Conservation (phyloP, 2,888 invertebrate genomes). For the Platerodrilus igneus region DNA sequence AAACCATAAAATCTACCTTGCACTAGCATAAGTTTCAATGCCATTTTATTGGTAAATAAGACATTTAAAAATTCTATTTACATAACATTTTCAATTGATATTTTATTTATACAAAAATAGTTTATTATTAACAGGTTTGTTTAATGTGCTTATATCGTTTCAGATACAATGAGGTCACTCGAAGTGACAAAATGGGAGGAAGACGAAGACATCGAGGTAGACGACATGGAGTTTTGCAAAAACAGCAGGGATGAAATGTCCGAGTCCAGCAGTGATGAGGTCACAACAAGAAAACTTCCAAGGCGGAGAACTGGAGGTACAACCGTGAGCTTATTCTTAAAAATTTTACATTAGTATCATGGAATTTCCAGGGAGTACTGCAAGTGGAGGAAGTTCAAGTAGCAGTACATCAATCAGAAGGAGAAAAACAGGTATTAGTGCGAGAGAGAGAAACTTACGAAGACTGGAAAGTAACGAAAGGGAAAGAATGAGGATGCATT, state of each 20-base stretch:
- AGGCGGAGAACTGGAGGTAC: constrained; percentile 47
- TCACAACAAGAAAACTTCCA: constrained; percentile 41
- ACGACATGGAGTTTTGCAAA: constrained; percentile 45
- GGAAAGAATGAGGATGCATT: constrained; percentile 76
- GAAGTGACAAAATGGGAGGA: constrained; percentile 47
- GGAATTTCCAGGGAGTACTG: constrained; percentile 43
- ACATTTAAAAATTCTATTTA: too few species aligned
- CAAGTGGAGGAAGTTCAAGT: constrained; percentile 44
- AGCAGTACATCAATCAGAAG: constrained; percentile 48
- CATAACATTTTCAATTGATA: too few species aligned
- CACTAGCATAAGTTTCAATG: too few species aligned
- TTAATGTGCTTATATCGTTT: constrained; percentile 9
- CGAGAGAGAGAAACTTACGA: constrained; percentile 66
- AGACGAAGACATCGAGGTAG: constrained; percentile 48
- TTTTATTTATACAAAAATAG: not conserved
- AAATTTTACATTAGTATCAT: constrained; percentile 3
- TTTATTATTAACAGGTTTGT: not conserved
- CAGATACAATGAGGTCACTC: constrained; percentile 42
- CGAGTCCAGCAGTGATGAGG: constrained; percentile 46
- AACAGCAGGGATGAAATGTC: constrained; percentile 41
- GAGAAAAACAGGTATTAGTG: constrained; percentile 58
- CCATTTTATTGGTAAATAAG: too few species aligned
- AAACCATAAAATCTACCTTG: too few species aligned
- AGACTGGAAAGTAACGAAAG: constrained; percentile 74
- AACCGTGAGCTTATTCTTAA: constrained; percentile 15